Evolutionary conservation across 2,113 vertebrate species (phyloP).

Genomic region (Pao palembangensis): DNA sequence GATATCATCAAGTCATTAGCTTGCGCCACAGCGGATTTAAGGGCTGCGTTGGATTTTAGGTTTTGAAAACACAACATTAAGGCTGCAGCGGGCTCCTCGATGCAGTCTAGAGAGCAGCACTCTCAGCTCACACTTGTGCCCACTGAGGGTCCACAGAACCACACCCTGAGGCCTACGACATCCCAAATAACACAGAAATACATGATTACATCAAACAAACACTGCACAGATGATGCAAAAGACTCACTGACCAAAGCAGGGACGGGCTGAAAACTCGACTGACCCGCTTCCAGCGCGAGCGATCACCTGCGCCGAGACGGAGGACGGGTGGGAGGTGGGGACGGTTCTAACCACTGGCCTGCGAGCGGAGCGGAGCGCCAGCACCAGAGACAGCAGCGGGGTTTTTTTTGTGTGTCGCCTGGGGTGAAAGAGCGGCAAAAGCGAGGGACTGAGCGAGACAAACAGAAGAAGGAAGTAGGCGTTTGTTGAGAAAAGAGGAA

Average conservation of each 20-base stretch:
- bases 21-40: too few species aligned
- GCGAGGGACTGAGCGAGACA: slow-evolving; percentile 30
- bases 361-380: too few species aligned
- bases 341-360: too few species aligned
- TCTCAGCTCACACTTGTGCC: slow-evolving; percentile 1
- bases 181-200: slow-evolving; percentile 17
- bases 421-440: background rate
- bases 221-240: slow-evolving; percentile 11
- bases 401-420: background rate
- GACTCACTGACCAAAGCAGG: slow-evolving; percentile 59
- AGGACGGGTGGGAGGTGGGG: too few species aligned
- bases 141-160: slow-evolving; percentile 34
- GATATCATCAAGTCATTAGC: too few species aligned
- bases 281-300: slow-evolving; percentile 13
- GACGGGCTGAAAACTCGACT: slow-evolving; percentile 21
- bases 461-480: slow-evolving; percentile 77
- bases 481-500: slow-evolving; percentile 74
- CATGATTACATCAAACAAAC: background rate
- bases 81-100: too few species aligned
- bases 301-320: background rate
- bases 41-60: too few species aligned
- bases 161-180: slow-evolving; percentile 64
- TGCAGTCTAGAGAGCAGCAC: background rate
- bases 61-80: too few species aligned
- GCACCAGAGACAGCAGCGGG: background rate